A percentile compares a stretch with the other conserved stretches of the same genome.
These are phyloP conservation scores for Hyles vespertilio DNA, from an alignment of 1,140 invertebrate species.

Conservation along the genomic window DNA sequence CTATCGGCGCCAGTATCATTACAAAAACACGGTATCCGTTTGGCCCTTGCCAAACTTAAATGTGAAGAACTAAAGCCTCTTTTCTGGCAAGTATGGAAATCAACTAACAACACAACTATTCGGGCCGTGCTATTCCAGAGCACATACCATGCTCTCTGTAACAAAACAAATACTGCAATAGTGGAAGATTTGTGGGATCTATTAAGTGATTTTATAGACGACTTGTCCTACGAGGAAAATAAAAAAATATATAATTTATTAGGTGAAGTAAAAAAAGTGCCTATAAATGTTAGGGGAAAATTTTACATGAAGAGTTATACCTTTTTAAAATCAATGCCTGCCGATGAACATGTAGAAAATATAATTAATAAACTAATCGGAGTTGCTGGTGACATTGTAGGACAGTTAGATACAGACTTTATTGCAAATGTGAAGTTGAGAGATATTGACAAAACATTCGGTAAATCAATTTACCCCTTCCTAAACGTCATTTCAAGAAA, in stretches of 20 bases:
- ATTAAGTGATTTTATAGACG: conserved; percentile 35
- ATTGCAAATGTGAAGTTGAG: conserved; percentile 27
- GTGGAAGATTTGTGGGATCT: conserved; percentile 34
- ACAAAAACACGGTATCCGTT: conserved; percentile 40
- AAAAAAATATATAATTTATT: conserved; percentile 38
- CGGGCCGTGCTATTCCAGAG: conserved; percentile 34
- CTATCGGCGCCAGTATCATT: conserved; percentile 38
- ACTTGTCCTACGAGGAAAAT: conserved; percentile 37
- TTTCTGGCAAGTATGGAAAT: conserved; percentile 34
- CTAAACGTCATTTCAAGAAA: conserved; percentile 24
- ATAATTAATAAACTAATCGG: conserved; percentile 17
- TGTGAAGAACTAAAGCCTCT: conserved; percentile 31
- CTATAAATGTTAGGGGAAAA: conserved; percentile 23
- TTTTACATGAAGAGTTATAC: conserved; percentile 40
- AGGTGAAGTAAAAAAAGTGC: conserved; percentile 28
- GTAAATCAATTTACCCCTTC: conserved; percentile 8
- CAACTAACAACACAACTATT: conserved; percentile 39
- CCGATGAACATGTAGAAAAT: conserved; percentile 21
- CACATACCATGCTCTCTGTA: conserved; percentile 34
- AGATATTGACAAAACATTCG: conserved; percentile 20
- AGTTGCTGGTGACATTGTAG: conserved; percentile 26
- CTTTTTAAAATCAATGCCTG: conserved; percentile 40
- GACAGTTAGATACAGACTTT: conserved; percentile 28
- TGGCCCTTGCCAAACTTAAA: conserved; percentile 34
- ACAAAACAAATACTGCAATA: conserved; percentile 19